A percentile compares a stretch with the other conserved stretches of the same genome.
These are phyloP conservation scores for Parnassius apollo DNA, from an alignment of 2,888 invertebrate species.

Conservation along the genomic window DNA sequence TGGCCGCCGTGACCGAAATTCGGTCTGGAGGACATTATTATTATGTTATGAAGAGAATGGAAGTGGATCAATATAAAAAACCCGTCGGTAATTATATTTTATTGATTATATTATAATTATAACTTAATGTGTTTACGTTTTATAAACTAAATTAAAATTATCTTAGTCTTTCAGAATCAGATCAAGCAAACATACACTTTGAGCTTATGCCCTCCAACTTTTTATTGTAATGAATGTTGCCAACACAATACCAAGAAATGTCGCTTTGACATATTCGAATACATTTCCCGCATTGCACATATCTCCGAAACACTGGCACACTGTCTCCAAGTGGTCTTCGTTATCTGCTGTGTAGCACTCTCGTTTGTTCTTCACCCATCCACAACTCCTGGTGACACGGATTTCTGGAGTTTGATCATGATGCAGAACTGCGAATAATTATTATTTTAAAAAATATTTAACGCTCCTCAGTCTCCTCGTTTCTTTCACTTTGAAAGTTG, in stretches of 20 bases:
- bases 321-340: slow-evolving; percentile 80
- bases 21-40: too few species aligned
- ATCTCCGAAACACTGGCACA: slow-evolving; percentile 82
- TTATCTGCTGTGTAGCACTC: slow-evolving; percentile 81
- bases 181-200: slow-evolving; percentile 1
- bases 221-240: slow-evolving; percentile 37
- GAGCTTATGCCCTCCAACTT: slow-evolving; percentile 42
- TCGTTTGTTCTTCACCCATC: slow-evolving; percentile 72
- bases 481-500: too few species aligned
- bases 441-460: too few species aligned
- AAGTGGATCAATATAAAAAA: too few species aligned
- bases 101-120: too few species aligned
- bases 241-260: slow-evolving; percentile 36
- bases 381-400: slow-evolving; percentile 81
- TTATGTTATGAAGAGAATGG: too few species aligned
- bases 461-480: too few species aligned
- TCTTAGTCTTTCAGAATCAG: background rate
- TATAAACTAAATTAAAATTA: background rate
- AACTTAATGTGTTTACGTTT: background rate
- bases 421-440: slow-evolving; percentile 54
- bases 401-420: slow-evolving; percentile 52
- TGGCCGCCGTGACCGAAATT: too few species aligned
- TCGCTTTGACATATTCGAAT: slow-evolving; percentile 41
- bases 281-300: slow-evolving; percentile 76
- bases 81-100: too few species aligned